A percentile compares a stretch with the other conserved stretches of the same genome.
Evolutionary conservation across 2,888 invertebrate species (phyloP).

Genomic region (Thumatha senex): DNA sequence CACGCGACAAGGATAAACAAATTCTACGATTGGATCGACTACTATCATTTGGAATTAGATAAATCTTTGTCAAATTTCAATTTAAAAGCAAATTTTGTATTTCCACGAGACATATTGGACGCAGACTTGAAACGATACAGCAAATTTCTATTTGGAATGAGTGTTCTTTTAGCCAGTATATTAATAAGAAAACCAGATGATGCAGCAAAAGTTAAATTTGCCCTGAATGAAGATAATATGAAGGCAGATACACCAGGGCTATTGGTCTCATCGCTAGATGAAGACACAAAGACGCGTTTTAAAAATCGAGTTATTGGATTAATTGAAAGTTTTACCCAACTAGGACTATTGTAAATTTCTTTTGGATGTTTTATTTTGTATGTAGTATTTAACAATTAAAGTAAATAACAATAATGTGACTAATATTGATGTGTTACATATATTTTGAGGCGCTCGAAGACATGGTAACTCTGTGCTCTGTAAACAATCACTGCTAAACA

Average conservation of each 20-base stretch:
- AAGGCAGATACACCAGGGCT: conserved; percentile 11
- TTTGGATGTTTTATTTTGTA: too few relatives aligned
- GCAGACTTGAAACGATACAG: conserved; percentile 39
- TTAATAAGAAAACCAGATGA: conserved; percentile 34
- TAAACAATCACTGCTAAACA: too few relatives aligned
- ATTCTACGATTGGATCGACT: conserved; percentile 44
- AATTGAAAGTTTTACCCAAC: conserved; percentile 34
- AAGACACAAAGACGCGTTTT: conserved; percentile 17
- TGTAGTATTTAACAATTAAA: too few relatives aligned
- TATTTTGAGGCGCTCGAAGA: too few relatives aligned
- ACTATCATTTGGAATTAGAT: conserved; percentile 39
- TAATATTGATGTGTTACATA: too few relatives aligned
- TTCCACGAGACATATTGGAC: conserved; percentile 37
- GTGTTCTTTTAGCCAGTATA: conserved; percentile 24
- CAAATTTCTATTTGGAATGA: conserved; percentile 23
- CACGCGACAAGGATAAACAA: conserved; percentile 37
- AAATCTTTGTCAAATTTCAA: conserved; percentile 31
- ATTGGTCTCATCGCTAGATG: conserved; percentile 8
- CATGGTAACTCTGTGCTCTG: too few relatives aligned
- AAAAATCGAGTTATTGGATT: conserved; percentile 36
- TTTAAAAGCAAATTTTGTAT: conserved; percentile 32
- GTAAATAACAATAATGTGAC: too few relatives aligned
- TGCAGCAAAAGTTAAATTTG: conserved; percentile 21
- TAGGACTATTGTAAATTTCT: too few relatives aligned
- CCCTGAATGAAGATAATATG: conserved; percentile 31